Conservation (phyloP, 2,113 vertebrate species). For the Gnathonemus echidnorhynchus region DNA sequence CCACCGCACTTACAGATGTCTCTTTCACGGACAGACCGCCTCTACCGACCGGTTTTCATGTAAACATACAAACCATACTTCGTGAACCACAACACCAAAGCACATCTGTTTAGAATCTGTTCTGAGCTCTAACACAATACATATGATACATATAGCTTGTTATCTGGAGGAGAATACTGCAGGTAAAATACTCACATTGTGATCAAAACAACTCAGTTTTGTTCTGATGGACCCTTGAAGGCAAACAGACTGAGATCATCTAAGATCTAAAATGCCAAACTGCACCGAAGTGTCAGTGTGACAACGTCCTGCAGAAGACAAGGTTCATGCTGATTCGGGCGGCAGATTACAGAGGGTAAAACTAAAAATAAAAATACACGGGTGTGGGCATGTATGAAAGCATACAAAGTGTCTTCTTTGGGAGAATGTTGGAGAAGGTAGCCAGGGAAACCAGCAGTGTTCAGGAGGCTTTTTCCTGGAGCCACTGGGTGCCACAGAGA, state of each 20-base stretch:
- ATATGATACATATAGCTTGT: background rate
- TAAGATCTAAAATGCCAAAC: background rate
- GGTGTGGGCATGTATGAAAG: constrained; percentile 12
- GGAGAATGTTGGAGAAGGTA: constrained; percentile 38
- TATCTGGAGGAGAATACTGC: background rate
- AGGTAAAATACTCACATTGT: background rate
- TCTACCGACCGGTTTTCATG: background rate
- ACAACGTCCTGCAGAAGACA: constrained; percentile 7
- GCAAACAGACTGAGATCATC: constrained; percentile 33
- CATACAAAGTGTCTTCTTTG: constrained; percentile 31
- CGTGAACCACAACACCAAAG: background rate
- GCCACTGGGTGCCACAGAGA: constrained; percentile 62
- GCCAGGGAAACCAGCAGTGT: constrained; percentile 44
- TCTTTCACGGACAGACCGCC: background rate
- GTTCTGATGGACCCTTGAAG: constrained; percentile 36
- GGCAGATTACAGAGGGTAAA: background rate
- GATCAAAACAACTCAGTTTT: constrained; percentile 17
- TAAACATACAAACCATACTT: background rate
- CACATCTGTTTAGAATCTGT: background rate
- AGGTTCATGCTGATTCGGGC: background rate
- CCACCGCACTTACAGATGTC: background rate
- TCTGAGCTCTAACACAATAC: background rate
- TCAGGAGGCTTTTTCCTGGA: constrained; percentile 53
- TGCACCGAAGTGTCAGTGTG: constrained; percentile 37
- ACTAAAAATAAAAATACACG: constrained; percentile 32